Evolutionary conservation across 2,797 vertebrate species (phyloP), one percentile per base, ranked within the genome.

Genomic region (Euthynnus affinis): DNA sequence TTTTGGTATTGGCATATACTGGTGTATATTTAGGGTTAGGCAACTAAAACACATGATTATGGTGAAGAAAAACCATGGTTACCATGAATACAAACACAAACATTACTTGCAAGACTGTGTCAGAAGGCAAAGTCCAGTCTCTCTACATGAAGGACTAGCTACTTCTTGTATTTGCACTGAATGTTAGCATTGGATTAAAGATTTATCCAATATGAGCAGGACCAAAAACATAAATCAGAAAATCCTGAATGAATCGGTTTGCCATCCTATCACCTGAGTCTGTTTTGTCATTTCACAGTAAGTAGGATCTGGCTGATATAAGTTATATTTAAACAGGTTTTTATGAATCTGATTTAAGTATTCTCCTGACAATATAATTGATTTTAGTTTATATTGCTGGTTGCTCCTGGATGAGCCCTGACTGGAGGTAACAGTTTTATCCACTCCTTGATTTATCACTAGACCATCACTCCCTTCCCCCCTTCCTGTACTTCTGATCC

Each of bases 371-470:
- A 18, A 59, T 34, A 13, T 60, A 23, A 25, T 73, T 14, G 25
- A 17, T 42, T 48, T 61, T 29, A 59, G 29, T 79, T 76, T 34
- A n/a, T 42, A 76, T 58, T 68, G 10, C 23, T 40, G 55, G 29
- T 29, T 64, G 27, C 9, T 44, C 32, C 48, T 29, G 10, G 18
- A 63, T 75, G 59, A 83, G 55, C 69, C 22, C 53, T 56, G 37
- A 63, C 59, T 49, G 55, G 57, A 66, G n/a, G 29, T 46, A 37
- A 72, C 32, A 27, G 0, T 65, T 69, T 57, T n/a, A 68, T 58
- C 40, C 57, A 68, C 23, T 25, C 78, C 79, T 46, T 65, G 46
- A 81, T 81, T 53, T 62, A 72, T 81, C 14, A 59, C 68, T n/a
- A 3, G 29, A 42, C 9, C n/a, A 32, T 83, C 64, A 22, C 57